Evolutionary conservation across 2,797 vertebrate species (phyloP), one percentile per base, ranked within the genome.

Genomic region (Hafferia zeledoni): DNA sequence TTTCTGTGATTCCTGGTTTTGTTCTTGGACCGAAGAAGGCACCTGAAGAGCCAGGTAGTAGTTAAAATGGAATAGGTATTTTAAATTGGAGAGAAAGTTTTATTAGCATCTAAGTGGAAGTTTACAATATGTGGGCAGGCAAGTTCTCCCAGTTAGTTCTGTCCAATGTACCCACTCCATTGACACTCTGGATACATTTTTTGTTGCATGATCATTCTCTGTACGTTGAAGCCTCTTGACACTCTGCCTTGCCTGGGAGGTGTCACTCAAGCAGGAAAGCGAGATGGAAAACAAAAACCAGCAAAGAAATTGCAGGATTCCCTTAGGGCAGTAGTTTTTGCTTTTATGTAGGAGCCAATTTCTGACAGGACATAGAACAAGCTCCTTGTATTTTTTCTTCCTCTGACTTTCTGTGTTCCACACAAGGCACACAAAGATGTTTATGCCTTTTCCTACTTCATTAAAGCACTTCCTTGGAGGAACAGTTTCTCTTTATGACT

Each of bases 321-420:
- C 95, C 93, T 86, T 13, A 41, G 57, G 92, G 93, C 83, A 93
- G 4, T 82, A 94, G 82, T 57, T 87, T 89, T 33, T 75, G 33
- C 61, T 94, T 95, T 94, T 81, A 93, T 81, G 93, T 92, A 92
- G 52, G 61, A 95, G 94, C 89, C 94, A 71, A 95, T 95, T 96
- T 91, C 83, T 97, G 87, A 93, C 91, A 94, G 84, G 93, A 91
- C 82, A 82, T 52, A 81, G 77, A 97, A 94, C 72, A 83, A 85
- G 55, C 64, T 84, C 27, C 24, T 52, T 94, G 19, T 79, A 35
- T 83, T 88, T 87, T 52, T 85, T 27, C 23, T 86, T 86, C 3
- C 11, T 81, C 91, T 83, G 81, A 55, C 74, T 90, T 75, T 53
- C 80, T 44, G 33, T 79, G 89, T 94, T 94, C 84, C 79, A 77